These are phyloP conservation scores for Columba janthina DNA, from an alignment of 2,113 vertebrate species.

Conservation along the genomic window DNA sequence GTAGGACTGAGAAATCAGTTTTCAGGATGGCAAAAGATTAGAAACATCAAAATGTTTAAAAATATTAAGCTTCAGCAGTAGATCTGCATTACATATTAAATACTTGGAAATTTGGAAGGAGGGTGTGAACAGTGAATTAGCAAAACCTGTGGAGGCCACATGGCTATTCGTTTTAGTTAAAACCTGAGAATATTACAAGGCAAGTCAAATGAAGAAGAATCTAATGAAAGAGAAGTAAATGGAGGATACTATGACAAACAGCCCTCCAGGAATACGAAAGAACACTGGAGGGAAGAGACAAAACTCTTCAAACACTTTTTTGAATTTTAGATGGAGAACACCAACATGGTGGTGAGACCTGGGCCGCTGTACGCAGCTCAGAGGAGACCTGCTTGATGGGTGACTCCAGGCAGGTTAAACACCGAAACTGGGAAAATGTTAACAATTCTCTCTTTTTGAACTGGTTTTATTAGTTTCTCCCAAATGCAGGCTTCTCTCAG, in stretches of 20 bases:
- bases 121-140: not conserved
- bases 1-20: not conserved
- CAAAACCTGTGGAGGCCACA: not conserved
- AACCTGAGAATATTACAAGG: not conserved
- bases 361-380: not conserved
- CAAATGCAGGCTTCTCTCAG: not conserved
- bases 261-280: not conserved
- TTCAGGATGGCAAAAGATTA: not conserved
- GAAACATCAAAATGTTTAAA: not conserved
- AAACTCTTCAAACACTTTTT: not conserved
- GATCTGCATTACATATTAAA: not conserved
- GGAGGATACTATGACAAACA: accelerated
- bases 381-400: not conserved
- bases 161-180: not conserved
- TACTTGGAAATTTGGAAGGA: not conserved
- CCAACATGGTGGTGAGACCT: not conserved
- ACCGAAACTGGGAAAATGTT: not conserved
- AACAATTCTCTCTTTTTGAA: not conserved
- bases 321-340: not conserved
- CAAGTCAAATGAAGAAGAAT: not conserved
- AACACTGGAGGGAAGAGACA: not conserved
- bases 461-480: not conserved
- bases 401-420: not conserved
- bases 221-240: not conserved
- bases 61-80: not conserved